These are phyloP conservation scores for Drosophila eohydei DNA, from an alignment of 2,888 invertebrate species.

Conservation along the genomic window DNA sequence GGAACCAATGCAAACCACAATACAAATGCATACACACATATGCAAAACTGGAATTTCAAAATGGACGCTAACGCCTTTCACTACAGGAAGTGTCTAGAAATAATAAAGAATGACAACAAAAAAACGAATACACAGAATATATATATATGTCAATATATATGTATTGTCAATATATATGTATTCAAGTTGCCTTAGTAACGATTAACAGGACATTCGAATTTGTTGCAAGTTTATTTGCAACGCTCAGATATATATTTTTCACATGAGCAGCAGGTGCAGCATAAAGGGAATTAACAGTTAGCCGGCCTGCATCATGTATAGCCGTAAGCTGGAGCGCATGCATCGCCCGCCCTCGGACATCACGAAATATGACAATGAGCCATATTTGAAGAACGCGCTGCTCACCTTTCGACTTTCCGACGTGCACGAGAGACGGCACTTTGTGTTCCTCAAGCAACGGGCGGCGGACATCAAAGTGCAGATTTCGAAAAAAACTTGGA, in stretches of 20 bases:
- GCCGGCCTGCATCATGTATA: slow-evolving; percentile 68
- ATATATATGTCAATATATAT: background rate
- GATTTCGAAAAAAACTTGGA: slow-evolving; percentile 62
- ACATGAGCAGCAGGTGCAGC: slow-evolving; percentile 20
- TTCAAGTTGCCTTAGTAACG: slow-evolving; percentile 69
- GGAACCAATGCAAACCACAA: slow-evolving; percentile 22
- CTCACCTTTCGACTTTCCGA: slow-evolving; percentile 82
- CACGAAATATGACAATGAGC: slow-evolving; percentile 84
- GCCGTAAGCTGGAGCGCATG: slow-evolving; percentile 80
- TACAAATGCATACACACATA: slow-evolving; percentile 16
- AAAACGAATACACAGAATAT: slow-evolving; percentile 4
- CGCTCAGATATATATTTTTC: slow-evolving; percentile 31
- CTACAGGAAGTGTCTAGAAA: slow-evolving; percentile 8
- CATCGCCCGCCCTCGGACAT: slow-evolving; percentile 82
- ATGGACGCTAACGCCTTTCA: slow-evolving; percentile 12
- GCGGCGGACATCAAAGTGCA: slow-evolving; percentile 83
- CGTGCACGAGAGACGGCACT: slow-evolving; percentile 83
- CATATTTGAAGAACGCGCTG: slow-evolving; percentile 83
- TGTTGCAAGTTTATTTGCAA: slow-evolving; percentile 19
- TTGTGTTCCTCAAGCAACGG: slow-evolving; percentile 79
- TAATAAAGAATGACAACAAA: slow-evolving; percentile 5
- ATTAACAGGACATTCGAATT: slow-evolving; percentile 31
- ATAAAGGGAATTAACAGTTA: background rate
- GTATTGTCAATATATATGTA: background rate
- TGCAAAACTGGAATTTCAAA: slow-evolving; percentile 3